Base-by-base conservation (phyloP, 2,113 vertebrate genomes). In the Rhadina sibilatrix region DNA sequence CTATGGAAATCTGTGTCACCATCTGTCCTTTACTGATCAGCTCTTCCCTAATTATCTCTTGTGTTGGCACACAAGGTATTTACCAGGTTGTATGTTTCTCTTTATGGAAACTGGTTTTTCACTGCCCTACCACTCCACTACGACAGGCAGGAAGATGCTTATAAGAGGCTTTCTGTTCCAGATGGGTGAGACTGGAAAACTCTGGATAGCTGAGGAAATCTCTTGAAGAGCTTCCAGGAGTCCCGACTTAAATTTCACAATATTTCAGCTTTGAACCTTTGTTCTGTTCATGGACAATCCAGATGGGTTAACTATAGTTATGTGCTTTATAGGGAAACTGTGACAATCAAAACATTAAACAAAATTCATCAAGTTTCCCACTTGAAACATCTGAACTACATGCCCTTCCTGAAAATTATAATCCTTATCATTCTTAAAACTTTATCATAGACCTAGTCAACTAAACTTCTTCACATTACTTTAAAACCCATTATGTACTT, bases 401-500 rank as follows among this genome's bases (percentile, higher is more conserved):
- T 3, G 8, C 11, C 2, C 22, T 72, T 68, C 30, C 35, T 68
- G 49, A 28, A 68, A 87, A 30, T 33, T 1, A n/a, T 27, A 35
- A 25, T 31, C 15, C 14, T 5, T n/a, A 0, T 33, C 50, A 46
- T 83, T 37, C 13, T 30, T 57, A 31, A 92, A 61, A n/a, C 7
- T 40, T 33, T 27, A 19, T 12, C 37, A 38, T 5, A 64, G n/a
- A 30, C 10, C 1, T 6, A 66, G 24, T 37, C 8, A 70, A 33
- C 4, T 18, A 50, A 15, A 33, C 28, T 25, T 11, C 40, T 35
- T 65, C n/a, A 54, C 4, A 17, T 24, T 57, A 44, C 8, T n/a
- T 38, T 30, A 68, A 52, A 84, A 72, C 2, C 1, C 0, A 0
- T 37, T n/a, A 22, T 14, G 20, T 1, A 31, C 25, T 47, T 15